phyloP scores from a whole-genome alignment of 2,113 vertebrate species.

The Mastomys coucha region DNA sequence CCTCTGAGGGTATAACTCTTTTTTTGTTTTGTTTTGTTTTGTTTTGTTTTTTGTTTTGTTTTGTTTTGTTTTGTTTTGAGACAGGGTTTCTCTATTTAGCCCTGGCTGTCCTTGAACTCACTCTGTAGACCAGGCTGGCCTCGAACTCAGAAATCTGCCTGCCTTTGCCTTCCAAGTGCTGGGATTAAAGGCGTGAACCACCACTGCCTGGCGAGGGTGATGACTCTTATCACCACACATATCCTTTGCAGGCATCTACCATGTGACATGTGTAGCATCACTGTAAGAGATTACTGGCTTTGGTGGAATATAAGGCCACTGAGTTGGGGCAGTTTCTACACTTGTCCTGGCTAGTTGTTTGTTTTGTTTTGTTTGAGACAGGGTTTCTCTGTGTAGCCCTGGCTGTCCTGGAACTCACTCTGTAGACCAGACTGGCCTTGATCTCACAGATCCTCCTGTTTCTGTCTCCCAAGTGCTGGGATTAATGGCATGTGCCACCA shows the following conservation, averaged over 20 bases:
- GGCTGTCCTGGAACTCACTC: background rate
- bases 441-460: background rate
- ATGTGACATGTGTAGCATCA: accelerated
- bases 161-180: no score
- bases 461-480: background rate
- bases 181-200: no score
- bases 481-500: background rate
- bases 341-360: background rate
- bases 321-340: no score
- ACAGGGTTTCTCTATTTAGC: no score
- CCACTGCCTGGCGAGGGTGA: no score
- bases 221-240: accelerated
- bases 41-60: no score
- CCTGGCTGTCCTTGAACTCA: no score
- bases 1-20: background rate
- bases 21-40: no score
- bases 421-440: background rate
- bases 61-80: no score
- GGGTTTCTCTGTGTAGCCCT: background rate
- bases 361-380: background rate
- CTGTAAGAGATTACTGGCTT: background rate
- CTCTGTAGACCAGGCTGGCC: no score
- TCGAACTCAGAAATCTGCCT: no score
- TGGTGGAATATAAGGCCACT: no score
- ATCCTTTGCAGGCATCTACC: background rate